Evolutionary conservation across 2,888 invertebrate genomes (phyloP), one percentile per base, ranked within the genome.

Genomic region (Sminthurides aquaticus): DNA sequence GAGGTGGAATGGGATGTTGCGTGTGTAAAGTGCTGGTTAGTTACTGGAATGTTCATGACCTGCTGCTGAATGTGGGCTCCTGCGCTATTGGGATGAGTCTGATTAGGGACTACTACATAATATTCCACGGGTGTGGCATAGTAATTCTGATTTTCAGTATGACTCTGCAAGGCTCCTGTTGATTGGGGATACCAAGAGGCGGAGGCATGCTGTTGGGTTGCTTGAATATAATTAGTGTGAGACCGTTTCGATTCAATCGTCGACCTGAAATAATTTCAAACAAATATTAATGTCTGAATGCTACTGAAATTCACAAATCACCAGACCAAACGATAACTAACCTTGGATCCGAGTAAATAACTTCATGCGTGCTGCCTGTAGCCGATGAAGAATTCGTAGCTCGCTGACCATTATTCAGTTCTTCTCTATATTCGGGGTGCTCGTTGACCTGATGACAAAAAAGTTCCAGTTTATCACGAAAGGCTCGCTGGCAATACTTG

Each of bases 41-140:
- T 48, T 28, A 63, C 18, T 43, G 56, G 43, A 27, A 63, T 52
- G 27, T 57, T 57, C 24, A 49, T 27, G 20, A 52, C 28, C 3
- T 20, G 49, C n/a, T 43, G 11, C 3, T n/a, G 20, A 24, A 24
- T 22, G 3, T 24, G 2, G 11, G 58, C 20, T 5, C 5, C 8
- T 58, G 58, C 3, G 8, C 11, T n/a, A 34, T 26, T 22, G 8
- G 22, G 34, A 25, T 54, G 56, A 26, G n/a, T 11, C 25, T 63
- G 63, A 58, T 63, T 63, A n/a, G 63, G 63, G 1, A 63, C 57
- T 1, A 63, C 63, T 1, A 63, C 63, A 52, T 63, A 63, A 26
- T 63, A 63, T 22, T 62, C 56, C 18, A 56, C 56, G 2, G 62
- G 62, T 20, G 22, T 57, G 20, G 48, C 57, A 29, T 56, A 48